Evolutionary conservation across 2,888 invertebrate species (phyloP).

Genomic region (Rotaria sp.): DNA sequence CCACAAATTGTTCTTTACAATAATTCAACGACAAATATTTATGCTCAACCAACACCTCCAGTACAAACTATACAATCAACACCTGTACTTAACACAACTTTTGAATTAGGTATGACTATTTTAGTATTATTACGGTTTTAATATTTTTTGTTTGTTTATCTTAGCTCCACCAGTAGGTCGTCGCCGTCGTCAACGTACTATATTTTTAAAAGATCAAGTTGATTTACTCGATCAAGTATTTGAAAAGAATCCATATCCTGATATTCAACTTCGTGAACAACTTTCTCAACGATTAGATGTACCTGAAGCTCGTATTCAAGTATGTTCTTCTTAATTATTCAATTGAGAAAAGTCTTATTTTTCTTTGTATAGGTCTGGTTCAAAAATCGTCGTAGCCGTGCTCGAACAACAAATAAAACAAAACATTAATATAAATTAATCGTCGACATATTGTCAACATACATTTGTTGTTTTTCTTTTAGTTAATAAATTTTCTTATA

Average conservation of each 20-base stretch:
- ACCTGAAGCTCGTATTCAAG: conserved; percentile 37
- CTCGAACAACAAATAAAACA: neutral
- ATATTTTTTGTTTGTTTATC: no score
- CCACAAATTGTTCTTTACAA: neutral
- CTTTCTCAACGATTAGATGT: conserved; percentile 30
- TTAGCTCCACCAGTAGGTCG: conserved; percentile 30
- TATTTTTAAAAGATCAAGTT: conserved; percentile 31
- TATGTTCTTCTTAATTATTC: neutral
- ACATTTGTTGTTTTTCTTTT: neutral
- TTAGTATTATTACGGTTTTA: no score
- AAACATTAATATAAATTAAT: neutral
- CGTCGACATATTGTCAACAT: neutral
- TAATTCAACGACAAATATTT: neutral
- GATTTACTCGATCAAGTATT: conserved; percentile 34
- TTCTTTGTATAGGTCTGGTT: neutral
- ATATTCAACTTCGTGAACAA: conserved; percentile 36
- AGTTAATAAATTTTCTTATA: neutral
- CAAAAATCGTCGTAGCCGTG: neutral
- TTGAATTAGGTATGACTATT: neutral
- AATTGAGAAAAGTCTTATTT: no score
- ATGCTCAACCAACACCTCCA: neutral
- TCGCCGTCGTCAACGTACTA: conserved; percentile 37
- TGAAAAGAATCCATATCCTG: conserved; percentile 38
- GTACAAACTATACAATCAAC: neutral
- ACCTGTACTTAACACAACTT: neutral